Evolutionary conservation across 2,797 vertebrate species (phyloP).

Genomic region (Spea hammondii): DNA sequence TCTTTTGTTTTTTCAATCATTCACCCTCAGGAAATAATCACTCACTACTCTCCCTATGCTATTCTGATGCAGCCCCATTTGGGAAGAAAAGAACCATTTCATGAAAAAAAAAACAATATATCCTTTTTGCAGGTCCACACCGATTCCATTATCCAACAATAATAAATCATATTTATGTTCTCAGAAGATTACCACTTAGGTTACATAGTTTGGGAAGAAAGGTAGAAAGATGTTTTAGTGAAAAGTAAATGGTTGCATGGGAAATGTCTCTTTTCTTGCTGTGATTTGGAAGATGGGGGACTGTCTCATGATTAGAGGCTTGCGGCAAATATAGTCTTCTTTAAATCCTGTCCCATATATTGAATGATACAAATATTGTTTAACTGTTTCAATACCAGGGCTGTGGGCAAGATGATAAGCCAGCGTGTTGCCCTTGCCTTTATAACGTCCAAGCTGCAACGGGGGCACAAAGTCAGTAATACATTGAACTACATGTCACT

Average conservation of each 20-base stretch:
- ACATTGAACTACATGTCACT: slow-evolving; percentile 26
- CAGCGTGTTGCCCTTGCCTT: too few species aligned
- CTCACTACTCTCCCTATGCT: slow-evolving; percentile 74
- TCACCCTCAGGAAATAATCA: slow-evolving; percentile 93
- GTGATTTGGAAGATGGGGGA: slow-evolving; percentile 70
- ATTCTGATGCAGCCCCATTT: slow-evolving; percentile 75
- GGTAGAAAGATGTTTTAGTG: slow-evolving; percentile 77
- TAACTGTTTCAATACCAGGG: neutral
- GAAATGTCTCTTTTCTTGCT: slow-evolving; percentile 68
- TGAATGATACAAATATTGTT: slow-evolving; percentile 70
- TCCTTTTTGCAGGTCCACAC: slow-evolving; percentile 81
- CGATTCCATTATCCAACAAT: slow-evolving; percentile 81
- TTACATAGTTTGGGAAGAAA: slow-evolving; percentile 72
- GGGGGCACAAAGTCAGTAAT: slow-evolving; percentile 20
- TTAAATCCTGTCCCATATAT: slow-evolving; percentile 73
- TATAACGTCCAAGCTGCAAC: too few species aligned
- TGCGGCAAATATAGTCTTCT: slow-evolving; percentile 63
- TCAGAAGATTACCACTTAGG: slow-evolving; percentile 75
- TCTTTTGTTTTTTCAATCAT: slow-evolving; percentile 69
- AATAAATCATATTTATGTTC: slow-evolving; percentile 88
- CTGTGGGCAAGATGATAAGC: too few species aligned
- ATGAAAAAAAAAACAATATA: slow-evolving; percentile 84
- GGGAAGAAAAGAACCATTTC: slow-evolving; percentile 77
- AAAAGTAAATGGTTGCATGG: slow-evolving; percentile 61
- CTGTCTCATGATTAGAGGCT: slow-evolving; percentile 67